Percentiles rank a stretch among this genome's conserved stretches.
Evolutionary conservation across 1,140 invertebrate species (phyloP).

Genomic region (Paralvinella palmiformis): DNA sequence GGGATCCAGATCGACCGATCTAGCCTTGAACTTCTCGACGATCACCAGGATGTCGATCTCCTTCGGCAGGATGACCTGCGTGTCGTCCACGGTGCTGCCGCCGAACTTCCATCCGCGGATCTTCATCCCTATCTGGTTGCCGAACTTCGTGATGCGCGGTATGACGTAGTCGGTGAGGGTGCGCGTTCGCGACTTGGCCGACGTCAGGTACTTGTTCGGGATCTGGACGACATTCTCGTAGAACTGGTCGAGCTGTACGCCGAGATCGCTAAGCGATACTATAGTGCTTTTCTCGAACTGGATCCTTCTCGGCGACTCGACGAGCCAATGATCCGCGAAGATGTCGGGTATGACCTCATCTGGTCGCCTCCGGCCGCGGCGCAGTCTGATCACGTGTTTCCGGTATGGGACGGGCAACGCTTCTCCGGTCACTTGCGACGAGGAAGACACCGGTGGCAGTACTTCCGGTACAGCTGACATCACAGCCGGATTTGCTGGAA

Average conservation of each 20-base stretch:
- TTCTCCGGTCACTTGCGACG: not conserved
- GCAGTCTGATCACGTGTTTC: not conserved
- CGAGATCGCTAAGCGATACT: not conserved
- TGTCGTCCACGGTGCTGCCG: slow-evolving; percentile 12
- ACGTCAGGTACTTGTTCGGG: not conserved
- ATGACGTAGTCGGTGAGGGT: not conserved
- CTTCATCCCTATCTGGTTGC: slow-evolving; percentile 3
- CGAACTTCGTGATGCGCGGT: not conserved
- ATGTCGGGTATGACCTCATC: no score
- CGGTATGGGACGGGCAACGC: not conserved
- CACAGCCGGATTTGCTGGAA: no score
- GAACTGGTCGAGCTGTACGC: not conserved
- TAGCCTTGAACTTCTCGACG: not conserved
- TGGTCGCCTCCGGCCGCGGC: not conserved
- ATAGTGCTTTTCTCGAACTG: slow-evolving; percentile 1
- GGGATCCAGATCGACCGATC: not conserved
- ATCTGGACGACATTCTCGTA: slow-evolving; percentile 1
- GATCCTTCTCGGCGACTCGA: slow-evolving; percentile 4
- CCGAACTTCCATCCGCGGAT: not conserved
- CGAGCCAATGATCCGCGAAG: not conserved
- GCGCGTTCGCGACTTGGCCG: no score
- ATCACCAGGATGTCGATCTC: slow-evolving; percentile 8
- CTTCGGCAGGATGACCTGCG: not conserved
- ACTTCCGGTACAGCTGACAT: no score
- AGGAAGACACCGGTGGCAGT: no score